phyloP scores from a whole-genome alignment of 2,888 invertebrate genomes.

The Eilema griseolum region DNA sequence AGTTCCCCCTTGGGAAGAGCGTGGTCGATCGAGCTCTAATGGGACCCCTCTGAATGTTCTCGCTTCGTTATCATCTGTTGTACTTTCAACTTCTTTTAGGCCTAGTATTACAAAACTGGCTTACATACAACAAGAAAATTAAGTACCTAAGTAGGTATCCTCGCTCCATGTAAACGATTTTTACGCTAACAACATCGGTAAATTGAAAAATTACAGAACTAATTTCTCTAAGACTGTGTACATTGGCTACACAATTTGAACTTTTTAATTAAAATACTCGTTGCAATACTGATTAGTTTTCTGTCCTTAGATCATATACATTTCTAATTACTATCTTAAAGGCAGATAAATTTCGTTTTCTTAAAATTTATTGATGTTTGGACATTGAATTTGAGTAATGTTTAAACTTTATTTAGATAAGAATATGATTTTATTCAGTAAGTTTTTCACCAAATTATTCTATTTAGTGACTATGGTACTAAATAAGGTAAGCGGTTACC shows the following conservation, averaged over 20 bases:
- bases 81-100: too few species aligned
- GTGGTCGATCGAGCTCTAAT: too few species aligned
- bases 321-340: constrained; percentile 17
- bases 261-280: constrained; percentile 56
- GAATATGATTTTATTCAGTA: constrained; percentile 11
- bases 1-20: too few species aligned
- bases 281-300: constrained; percentile 45
- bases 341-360: neutral
- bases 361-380: neutral
- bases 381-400: neutral
- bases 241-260: constrained; percentile 42
- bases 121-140: too few species aligned
- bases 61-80: too few species aligned
- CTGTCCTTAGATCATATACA: constrained; percentile 26
- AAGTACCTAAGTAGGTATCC: too few species aligned
- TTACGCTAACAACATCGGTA: constrained; percentile 24
- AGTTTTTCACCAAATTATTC: neutral
- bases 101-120: too few species aligned
- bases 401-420: neutral
- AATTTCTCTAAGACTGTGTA: constrained; percentile 34
- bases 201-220: constrained; percentile 49
- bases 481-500: neutral
- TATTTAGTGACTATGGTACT: neutral
- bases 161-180: constrained; percentile 18
- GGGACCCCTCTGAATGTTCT: too few species aligned